phyloP scores from a whole-genome alignment of 2,888 invertebrate species.

The Rotaria sp. region DNA sequence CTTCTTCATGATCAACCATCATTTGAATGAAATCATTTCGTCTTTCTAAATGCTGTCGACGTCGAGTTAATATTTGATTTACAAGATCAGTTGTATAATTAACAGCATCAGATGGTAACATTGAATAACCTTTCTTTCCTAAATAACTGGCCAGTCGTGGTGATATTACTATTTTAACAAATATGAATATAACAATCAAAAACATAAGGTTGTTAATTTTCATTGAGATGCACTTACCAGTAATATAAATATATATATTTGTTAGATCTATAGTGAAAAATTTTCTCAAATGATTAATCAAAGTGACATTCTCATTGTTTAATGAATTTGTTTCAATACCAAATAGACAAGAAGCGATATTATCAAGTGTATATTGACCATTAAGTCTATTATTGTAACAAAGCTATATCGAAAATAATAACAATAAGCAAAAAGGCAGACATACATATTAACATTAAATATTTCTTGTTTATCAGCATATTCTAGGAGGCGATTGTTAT shows the following conservation, averaged over 20 bases:
- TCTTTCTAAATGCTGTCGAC: slow-evolving; percentile 30
- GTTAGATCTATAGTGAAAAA: not conserved
- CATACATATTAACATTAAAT: slow-evolving; percentile 33
- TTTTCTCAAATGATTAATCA: slow-evolving; percentile 20
- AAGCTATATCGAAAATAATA: not conserved
- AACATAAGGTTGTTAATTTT: not conserved
- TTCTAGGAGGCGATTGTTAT: slow-evolving; percentile 20
- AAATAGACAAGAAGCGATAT: slow-evolving; percentile 33
- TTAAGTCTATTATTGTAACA: not conserved
- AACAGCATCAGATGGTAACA: not conserved
- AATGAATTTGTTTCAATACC: slow-evolving; percentile 34
- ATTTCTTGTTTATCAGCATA: slow-evolving; percentile 27
- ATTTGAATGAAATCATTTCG: slow-evolving; percentile 43
- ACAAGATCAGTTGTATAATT: not conserved
- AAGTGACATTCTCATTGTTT: slow-evolving; percentile 25
- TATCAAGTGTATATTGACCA: slow-evolving; percentile 32
- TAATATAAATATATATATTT: not conserved
- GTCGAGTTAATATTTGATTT: not conserved
- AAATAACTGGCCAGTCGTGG: not conserved
- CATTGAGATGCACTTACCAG: not conserved
- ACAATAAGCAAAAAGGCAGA: not conserved
- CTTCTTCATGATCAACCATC: slow-evolving; percentile 43
- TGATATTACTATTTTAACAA: not conserved
- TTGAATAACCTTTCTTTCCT: not conserved
- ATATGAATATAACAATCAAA: not conserved